Conservation (phyloP, 2,888 invertebrate genomes). For the Ellobium chinense region DNA sequence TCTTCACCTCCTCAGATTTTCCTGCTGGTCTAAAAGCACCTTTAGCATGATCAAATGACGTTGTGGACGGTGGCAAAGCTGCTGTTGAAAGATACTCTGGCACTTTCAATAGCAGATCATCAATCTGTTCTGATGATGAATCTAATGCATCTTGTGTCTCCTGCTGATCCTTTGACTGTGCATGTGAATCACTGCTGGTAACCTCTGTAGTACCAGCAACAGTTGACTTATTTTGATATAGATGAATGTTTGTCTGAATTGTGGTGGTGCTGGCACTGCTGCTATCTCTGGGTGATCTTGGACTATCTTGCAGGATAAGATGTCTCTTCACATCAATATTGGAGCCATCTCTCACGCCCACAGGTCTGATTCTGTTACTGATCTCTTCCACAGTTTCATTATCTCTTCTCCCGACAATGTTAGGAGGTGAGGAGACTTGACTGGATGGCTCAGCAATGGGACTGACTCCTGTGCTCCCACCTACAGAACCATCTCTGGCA, state of each 20-base stretch:
- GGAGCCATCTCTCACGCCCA: background rate
- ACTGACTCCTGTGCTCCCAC: slow-evolving; percentile 7
- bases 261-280: background rate
- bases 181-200: background rate
- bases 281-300: background rate
- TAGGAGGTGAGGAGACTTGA: background rate
- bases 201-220: background rate
- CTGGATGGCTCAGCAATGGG: background rate
- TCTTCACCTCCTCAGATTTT: background rate
- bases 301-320: background rate
- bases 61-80: background rate
- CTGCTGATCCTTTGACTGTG: background rate
- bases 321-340: background rate
- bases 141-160: background rate
- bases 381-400: background rate
- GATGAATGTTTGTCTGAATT: background rate
- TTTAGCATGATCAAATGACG: background rate
- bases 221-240: background rate
- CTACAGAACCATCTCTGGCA: slow-evolving; percentile 32
- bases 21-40: slow-evolving; percentile 1
- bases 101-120: slow-evolving; percentile 17
- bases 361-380: background rate
- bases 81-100: background rate
- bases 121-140: background rate
- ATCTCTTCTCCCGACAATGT: background rate